phyloP scores from a whole-genome alignment of 2,888 invertebrate genomes.

The Epicampocera succincta region DNA sequence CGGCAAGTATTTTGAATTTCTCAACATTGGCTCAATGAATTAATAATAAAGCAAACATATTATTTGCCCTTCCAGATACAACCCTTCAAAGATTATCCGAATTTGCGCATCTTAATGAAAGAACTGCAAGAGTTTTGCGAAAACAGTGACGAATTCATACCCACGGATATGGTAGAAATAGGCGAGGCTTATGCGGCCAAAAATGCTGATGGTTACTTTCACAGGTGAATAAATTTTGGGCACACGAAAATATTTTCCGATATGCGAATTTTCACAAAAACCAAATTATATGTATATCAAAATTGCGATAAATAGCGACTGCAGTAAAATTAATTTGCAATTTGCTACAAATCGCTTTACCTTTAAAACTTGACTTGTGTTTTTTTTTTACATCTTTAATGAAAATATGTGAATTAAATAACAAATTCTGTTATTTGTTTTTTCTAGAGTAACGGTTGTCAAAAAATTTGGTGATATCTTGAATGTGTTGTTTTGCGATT shows the following conservation, averaged over 20 bases:
- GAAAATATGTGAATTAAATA: too few relatives aligned
- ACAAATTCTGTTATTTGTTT: too few relatives aligned
- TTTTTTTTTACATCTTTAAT: too few relatives aligned
- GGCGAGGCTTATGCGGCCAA: conserved; percentile 88
- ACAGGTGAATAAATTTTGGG: too few relatives aligned
- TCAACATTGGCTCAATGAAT: background rate
- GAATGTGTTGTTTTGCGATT: conserved; percentile 86
- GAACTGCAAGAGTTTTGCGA: conserved; percentile 85
- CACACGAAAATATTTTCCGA: conserved; percentile 75
- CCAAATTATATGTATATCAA: too few relatives aligned
- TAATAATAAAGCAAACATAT: background rate
- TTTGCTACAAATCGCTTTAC: too few relatives aligned
- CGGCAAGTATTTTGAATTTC: conserved; percentile 71
- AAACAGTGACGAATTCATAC: conserved; percentile 82
- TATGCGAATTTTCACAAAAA: too few relatives aligned
- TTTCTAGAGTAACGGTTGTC: conserved; percentile 83
- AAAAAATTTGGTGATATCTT: conserved; percentile 83
- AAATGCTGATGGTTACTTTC: conserved; percentile 86
- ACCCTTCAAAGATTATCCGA: conserved; percentile 81
- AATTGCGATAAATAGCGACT: too few relatives aligned
- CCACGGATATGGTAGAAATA: conserved; percentile 82
- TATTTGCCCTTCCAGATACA: conserved; percentile 81
- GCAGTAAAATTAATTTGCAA: too few relatives aligned
- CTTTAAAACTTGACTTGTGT: too few relatives aligned
- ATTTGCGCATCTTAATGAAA: conserved; percentile 85